phyloP scores from a whole-genome alignment of 2,888 invertebrate species.

The Lasius fuliginosus region DNA sequence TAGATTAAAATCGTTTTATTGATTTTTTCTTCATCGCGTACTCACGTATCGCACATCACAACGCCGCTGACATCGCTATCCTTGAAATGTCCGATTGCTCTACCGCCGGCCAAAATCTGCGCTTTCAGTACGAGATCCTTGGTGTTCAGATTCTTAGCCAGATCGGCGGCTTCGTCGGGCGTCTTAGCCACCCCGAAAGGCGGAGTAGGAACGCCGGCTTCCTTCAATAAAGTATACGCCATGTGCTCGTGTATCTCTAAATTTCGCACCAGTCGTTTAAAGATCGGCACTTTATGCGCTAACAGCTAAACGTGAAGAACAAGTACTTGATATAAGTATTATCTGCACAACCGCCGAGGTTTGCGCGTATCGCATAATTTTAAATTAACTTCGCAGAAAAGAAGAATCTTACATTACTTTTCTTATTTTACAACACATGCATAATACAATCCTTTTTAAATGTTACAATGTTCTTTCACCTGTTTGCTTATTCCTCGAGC shows the following conservation, averaged over 20 bases:
- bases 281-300: slow-evolving; percentile 82
- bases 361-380: neutral
- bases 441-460: neutral
- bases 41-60: slow-evolving; percentile 93
- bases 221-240: slow-evolving; percentile 94
- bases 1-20: neutral
- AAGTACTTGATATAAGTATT: slow-evolving; percentile 56
- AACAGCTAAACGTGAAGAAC: slow-evolving; percentile 54
- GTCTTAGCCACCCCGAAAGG: slow-evolving; percentile 95
- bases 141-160: slow-evolving; percentile 91
- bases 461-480: slow-evolving; percentile 45
- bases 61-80: slow-evolving; percentile 97
- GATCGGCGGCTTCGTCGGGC: slow-evolving; percentile 91
- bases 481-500: slow-evolving; percentile 44
- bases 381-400: neutral
- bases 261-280: slow-evolving; percentile 88
- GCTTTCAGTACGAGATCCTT: slow-evolving; percentile 94
- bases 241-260: slow-evolving; percentile 97
- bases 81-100: slow-evolving; percentile 96
- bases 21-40: slow-evolving; percentile 60
- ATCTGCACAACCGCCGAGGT: neutral
- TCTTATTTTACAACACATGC: too few relatives aligned
- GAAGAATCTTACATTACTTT: neutral
- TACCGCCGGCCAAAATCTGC: slow-evolving; percentile 96
- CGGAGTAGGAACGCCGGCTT: slow-evolving; percentile 95